phyloP scores from a whole-genome alignment of 1,140 invertebrate species.

The Galendromus occidentalis region DNA sequence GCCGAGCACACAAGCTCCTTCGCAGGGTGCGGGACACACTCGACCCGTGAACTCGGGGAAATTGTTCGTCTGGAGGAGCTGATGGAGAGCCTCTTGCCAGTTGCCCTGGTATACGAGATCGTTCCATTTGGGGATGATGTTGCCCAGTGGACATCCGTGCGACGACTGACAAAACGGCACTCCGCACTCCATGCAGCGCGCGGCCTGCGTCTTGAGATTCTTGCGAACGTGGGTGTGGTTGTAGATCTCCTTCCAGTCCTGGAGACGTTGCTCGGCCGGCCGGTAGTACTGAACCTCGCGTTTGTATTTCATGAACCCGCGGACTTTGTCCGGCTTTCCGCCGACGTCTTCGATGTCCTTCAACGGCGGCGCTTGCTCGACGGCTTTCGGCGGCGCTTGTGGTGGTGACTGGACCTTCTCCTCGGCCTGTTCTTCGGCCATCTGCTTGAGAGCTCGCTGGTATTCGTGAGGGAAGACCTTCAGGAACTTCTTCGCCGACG shows the following conservation, averaged over 20 bases:
- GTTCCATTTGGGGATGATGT: constrained; percentile 99
- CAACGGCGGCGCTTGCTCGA: constrained; percentile 31
- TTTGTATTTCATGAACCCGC: constrained; percentile 88
- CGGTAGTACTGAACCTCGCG: constrained; percentile 67
- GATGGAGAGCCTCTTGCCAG: constrained; percentile 88
- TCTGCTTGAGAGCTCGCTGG: constrained; percentile 60
- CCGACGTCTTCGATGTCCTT: constrained; percentile 74
- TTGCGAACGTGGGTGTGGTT: constrained; percentile 64
- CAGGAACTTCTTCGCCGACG: constrained; percentile 54
- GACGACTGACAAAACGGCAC: constrained; percentile 96
- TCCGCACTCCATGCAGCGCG: constrained; percentile 94
- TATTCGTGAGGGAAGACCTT: constrained; percentile 96
- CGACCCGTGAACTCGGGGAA: constrained; percentile 98
- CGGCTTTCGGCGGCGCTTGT: constrained; percentile 25
- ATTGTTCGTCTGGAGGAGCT: constrained; percentile 92
- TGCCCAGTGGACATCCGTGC: constrained; percentile 89
- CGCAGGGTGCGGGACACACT: constrained; percentile 95
- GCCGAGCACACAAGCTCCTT: constrained; percentile 89
- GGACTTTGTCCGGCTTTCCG: constrained; percentile 47
- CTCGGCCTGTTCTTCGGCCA: constrained; percentile 37
- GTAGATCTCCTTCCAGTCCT: constrained; percentile 95
- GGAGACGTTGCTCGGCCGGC: constrained; percentile 51
- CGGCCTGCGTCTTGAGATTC: constrained; percentile 71
- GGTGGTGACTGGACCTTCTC: constrained; percentile 28
- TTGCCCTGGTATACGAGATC: constrained; percentile 75